These are phyloP conservation scores for Hydrotaea diabolus DNA, from an alignment of 2,888 invertebrate genomes.

Conservation along the genomic window DNA sequence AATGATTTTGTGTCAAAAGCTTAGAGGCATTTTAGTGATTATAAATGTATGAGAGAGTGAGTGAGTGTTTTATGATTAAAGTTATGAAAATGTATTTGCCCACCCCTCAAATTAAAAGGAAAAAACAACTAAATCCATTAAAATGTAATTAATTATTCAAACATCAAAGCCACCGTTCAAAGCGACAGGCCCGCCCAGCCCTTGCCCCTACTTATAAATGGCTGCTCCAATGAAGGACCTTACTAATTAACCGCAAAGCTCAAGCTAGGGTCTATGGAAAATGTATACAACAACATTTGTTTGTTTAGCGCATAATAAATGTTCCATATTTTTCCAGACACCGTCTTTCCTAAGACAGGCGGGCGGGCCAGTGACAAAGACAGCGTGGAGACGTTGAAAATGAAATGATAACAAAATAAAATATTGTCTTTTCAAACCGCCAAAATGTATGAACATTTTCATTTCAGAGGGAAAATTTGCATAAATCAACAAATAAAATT, in stretches of 20 bases:
- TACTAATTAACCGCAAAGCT: not conserved
- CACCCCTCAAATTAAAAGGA: not conserved
- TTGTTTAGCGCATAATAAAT: not conserved
- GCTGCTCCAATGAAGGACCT: not conserved
- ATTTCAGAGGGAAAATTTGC: constrained; percentile 28
- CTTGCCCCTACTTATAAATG: not conserved
- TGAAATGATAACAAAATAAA: not conserved
- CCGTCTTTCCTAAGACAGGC: too few species aligned
- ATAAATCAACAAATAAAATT: constrained; percentile 53
- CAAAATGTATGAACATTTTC: not conserved
- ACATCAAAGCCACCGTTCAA: not conserved
- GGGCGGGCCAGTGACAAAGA: too few species aligned
- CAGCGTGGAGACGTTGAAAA: not conserved
- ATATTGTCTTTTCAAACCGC: not conserved
- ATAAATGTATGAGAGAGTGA: not conserved
- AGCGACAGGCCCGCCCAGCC: not conserved
- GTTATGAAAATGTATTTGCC: not conserved
- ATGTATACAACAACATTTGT: not conserved
- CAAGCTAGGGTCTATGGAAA: not conserved
- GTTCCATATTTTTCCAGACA: not conserved
- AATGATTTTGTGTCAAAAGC: not conserved
- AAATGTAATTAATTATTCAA: constrained; percentile 23
- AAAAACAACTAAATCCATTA: constrained; percentile 13
- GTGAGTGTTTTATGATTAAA: not conserved
- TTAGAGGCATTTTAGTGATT: not conserved